phyloP scores from a whole-genome alignment of 1,140 invertebrate genomes.

The Ips nitidus region DNA sequence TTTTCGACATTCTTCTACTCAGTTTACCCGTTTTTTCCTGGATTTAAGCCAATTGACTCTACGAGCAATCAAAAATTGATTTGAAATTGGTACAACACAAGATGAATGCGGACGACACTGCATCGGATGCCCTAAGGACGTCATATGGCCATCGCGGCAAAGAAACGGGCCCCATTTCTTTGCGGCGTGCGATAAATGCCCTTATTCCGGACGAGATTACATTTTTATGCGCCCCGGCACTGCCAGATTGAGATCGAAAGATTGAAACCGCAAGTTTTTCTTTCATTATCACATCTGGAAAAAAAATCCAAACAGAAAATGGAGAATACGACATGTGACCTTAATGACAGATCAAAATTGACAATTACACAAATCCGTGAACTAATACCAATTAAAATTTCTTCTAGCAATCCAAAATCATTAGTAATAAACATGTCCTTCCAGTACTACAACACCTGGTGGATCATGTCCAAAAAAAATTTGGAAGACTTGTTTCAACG shows the following conservation, averaged over 20 bases:
- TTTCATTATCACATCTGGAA: too few relatives aligned
- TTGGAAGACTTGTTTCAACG: slow-evolving; percentile 38
- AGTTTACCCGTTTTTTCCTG: too few relatives aligned
- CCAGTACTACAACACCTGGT: slow-evolving; percentile 49
- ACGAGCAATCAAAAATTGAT: too few relatives aligned
- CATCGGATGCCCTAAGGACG: slow-evolving; percentile 9
- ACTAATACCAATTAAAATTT: neutral
- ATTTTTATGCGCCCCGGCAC: neutral
- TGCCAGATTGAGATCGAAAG: too few relatives aligned
- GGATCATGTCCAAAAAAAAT: slow-evolving; percentile 43
- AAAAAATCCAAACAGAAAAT: too few relatives aligned
- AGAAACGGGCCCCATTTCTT: slow-evolving; percentile 16
- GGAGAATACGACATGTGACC: too few relatives aligned
- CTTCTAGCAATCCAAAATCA: neutral
- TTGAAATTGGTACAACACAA: too few relatives aligned
- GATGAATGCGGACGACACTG: slow-evolving; percentile 1
- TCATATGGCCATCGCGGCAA: slow-evolving; percentile 19
- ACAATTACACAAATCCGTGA: neutral
- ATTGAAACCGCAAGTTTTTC: too few relatives aligned
- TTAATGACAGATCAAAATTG: neutral
- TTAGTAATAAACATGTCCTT: slow-evolving; percentile 42
- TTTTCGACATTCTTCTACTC: too few relatives aligned
- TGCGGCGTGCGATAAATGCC: slow-evolving; percentile 19
- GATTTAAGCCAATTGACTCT: too few relatives aligned
- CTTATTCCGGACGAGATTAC: slow-evolving; percentile 12